A percentile compares a stretch with the other conserved stretches of the same genome.
These are phyloP conservation scores for Nasonia vitripennis DNA, from an alignment of 1,140 invertebrate genomes.

Conservation along the genomic window DNA sequence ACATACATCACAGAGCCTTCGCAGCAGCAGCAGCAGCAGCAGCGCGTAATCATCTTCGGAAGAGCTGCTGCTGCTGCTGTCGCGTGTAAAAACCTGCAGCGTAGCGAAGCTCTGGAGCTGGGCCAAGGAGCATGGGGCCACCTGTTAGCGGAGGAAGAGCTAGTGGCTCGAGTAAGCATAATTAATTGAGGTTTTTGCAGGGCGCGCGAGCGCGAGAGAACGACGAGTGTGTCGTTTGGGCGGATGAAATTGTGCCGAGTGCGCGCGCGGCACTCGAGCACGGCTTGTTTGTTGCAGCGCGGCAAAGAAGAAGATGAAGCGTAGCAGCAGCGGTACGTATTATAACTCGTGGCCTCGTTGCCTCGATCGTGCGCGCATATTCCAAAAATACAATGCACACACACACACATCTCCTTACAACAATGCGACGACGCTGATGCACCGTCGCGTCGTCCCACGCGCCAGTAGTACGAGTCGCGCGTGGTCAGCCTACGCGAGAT, in stretches of 20 bases:
- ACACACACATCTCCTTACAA: not conserved
- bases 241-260: constrained; percentile 27
- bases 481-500: not conserved
- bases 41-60: not conserved
- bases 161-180: constrained; percentile 3
- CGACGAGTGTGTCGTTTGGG: not conserved
- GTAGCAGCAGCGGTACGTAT: not conserved
- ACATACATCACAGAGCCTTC: not conserved
- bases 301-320: not conserved
- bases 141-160: not conserved
- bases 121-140: not conserved
- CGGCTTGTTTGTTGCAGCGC: not conserved
- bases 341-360: constrained; percentile 19
- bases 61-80: not conserved
- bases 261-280: not conserved
- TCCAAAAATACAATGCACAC: not conserved
- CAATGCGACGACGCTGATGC: too few species aligned
- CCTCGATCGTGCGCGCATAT: not conserved
- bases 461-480: not conserved
- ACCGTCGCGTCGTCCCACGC: too few species aligned
- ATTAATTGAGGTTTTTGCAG: constrained; percentile 8
- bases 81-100: not conserved
- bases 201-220: not conserved
- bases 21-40: not conserved
- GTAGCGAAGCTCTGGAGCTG: not conserved